Evolutionary conservation across 2,797 vertebrate species (phyloP).

Genomic region (Poeciliopsis presidionis): DNA sequence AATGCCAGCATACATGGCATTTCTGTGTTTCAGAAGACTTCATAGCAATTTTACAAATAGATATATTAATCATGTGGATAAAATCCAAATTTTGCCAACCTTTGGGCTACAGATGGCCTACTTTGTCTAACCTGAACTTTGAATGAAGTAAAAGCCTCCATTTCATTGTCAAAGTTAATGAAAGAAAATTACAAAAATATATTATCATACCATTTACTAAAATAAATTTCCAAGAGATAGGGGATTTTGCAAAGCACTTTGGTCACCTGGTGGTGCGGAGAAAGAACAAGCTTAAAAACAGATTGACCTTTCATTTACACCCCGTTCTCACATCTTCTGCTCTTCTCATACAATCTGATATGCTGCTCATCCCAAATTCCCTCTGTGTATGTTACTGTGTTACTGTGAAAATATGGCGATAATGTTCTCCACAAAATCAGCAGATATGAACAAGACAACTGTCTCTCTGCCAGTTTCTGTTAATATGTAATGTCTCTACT

Average conservation of each 20-base stretch:
- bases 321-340: background rate
- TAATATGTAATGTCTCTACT: slow-evolving; percentile 4
- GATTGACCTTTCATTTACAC: slow-evolving; percentile 49
- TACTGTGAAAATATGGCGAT: slow-evolving; percentile 17
- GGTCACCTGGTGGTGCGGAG: slow-evolving; percentile 42
- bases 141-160: background rate
- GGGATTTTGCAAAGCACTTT: slow-evolving; percentile 18
- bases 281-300: slow-evolving; percentile 50
- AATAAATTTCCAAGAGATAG: background rate
- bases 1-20: background rate
- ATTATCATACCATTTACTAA: slow-evolving; percentile 5
- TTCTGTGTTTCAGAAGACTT: background rate
- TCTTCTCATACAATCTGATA: slow-evolving; percentile 13
- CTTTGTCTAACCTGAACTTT: slow-evolving; percentile 54
- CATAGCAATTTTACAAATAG: background rate
- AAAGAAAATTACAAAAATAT: slow-evolving; percentile 1
- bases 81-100: slow-evolving; percentile 31
- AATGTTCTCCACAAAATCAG: slow-evolving; percentile 17
- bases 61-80: slow-evolving; percentile 27
- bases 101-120: slow-evolving; percentile 40
- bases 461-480: slow-evolving; percentile 9
- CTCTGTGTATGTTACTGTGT: slow-evolving; percentile 8
- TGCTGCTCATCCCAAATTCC: slow-evolving; percentile 5
- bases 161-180: slow-evolving; percentile 1
- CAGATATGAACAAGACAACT: background rate